Evolutionary conservation across 2,797 vertebrate genomes (phyloP), one percentile per base, ranked within the genome.

Genomic region (Eospalax fontanierii): DNA sequence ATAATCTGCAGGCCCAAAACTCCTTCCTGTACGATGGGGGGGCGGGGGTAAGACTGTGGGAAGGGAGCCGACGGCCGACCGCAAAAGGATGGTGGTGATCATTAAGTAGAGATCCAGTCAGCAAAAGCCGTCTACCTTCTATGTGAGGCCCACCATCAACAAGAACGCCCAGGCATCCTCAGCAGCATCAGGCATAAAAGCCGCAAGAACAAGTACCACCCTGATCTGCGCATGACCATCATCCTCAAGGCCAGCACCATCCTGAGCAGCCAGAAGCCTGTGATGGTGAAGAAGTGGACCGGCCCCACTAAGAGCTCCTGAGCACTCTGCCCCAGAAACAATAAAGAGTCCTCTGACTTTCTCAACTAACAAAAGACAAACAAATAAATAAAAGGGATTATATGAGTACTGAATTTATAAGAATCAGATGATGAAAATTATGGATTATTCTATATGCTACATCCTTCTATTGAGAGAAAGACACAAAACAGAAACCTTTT

Each of bases 181-280:
- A 99, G 97, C 98, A 99, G 99, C 97, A 96, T 99, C 97, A 98
- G 99, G 87, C 99, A 99, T 98, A 99, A 99, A 98, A 99, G 99
- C 73, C 97, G 99, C 96, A 99, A 99, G 98, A 99, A 99, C 96
- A 99, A 98, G 15, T 99, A 99, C 98, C 99, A 99, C 95, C 99
- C 98, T 14, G 99, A 99, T 81, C 98, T 99, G 95, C 99, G 99
- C 95, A 99, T 99, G 99, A 99, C 99, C 26, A 99, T 99, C 76
- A 98, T 99, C 97, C 99, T 99, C 95, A 99, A 99, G 92, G 99
- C 99, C 93, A 99, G 99, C 0, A 99, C 99, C 96, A 99, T 99
- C 96, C 98, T 99, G 98, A 99, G 98, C 97, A 99, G 99, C 97
- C 99, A 99, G 99, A 99, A 99, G 98, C 99, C 99, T 2, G 99